phyloP scores from a whole-genome alignment of 2,797 vertebrate species.

The Acrossocheilus fasciatus region DNA sequence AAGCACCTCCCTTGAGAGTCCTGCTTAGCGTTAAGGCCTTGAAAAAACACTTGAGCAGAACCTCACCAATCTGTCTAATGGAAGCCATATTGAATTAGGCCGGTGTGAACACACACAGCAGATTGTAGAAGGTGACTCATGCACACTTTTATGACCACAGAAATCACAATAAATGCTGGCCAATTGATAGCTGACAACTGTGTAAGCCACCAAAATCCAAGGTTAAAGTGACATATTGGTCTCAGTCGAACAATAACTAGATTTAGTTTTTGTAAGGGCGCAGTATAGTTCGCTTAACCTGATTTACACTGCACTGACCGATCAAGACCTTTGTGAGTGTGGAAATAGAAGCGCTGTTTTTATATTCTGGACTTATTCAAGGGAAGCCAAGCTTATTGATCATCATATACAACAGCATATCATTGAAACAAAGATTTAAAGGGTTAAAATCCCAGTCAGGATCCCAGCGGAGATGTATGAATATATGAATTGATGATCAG shows the following conservation, averaged over 20 bases:
- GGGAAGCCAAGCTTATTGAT: conserved; percentile 15
- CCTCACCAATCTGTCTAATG: conserved; percentile 54
- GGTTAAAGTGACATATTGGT: conserved; percentile 42
- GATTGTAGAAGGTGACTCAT: conserved; percentile 32
- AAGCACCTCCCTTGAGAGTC: conserved; percentile 39
- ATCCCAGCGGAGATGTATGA: conserved; percentile 42
- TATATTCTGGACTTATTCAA: conserved; percentile 7
- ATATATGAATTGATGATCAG: conserved; percentile 44
- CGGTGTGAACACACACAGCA: conserved; percentile 36
- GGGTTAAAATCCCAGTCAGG: conserved; percentile 50
- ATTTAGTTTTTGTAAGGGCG: conserved; percentile 41
- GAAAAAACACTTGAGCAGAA: conserved; percentile 45
- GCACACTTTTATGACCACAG: conserved; percentile 40
- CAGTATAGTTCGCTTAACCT: conserved; percentile 39
- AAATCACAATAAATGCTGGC: conserved; percentile 55
- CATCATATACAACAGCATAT: not conserved
- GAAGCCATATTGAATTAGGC: conserved; percentile 62
- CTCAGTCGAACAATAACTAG: conserved; percentile 44
- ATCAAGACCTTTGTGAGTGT: conserved; percentile 8
- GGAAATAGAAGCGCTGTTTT: conserved; percentile 19
- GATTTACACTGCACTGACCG: conserved; percentile 27
- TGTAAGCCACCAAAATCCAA: conserved; percentile 46
- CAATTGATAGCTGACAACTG: conserved; percentile 52
- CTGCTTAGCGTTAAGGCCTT: conserved; percentile 44
- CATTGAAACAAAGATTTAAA: conserved; percentile 32